A percentile compares a stretch with the other conserved stretches of the same genome.
These are phyloP conservation scores for Mesorhabditis sp. DNA, from an alignment of 2,888 invertebrate species.

Conservation along the genomic window DNA sequence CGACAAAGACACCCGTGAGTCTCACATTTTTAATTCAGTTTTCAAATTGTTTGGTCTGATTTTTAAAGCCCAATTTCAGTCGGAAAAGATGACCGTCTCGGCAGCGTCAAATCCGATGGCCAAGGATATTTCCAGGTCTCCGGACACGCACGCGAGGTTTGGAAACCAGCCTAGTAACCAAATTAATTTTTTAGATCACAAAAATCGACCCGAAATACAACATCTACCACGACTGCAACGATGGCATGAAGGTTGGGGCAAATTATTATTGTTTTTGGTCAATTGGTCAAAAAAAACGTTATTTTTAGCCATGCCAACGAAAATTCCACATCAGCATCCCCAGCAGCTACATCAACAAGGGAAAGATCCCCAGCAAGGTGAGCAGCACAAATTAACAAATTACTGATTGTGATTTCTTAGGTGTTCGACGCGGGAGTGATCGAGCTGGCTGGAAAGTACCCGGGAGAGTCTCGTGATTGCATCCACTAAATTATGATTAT, in stretches of 20 bases:
- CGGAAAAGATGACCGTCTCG: background rate
- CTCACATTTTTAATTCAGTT: background rate
- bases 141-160: background rate
- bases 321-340: slow-evolving; percentile 43
- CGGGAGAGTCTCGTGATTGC: slow-evolving; percentile 30
- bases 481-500: slow-evolving; percentile 16
- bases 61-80: background rate
- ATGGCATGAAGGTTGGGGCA: slow-evolving; percentile 23
- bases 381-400: background rate
- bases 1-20: background rate
- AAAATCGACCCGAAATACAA: slow-evolving; percentile 37
- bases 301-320: slow-evolving; percentile 33
- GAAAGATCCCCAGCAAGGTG: slow-evolving; percentile 17
- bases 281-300: background rate
- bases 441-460: slow-evolving; percentile 29
- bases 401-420: slow-evolving; percentile 10
- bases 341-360: slow-evolving; percentile 33
- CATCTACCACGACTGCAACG: slow-evolving; percentile 39
- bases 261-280: background rate
- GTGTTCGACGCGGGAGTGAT: slow-evolving; percentile 32
- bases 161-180: background rate
- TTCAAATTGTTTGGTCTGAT: no score
- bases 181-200: slow-evolving; percentile 15
- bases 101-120: background rate
- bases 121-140: background rate